phyloP scores from a whole-genome alignment of 2,113 vertebrate genomes.

The Siniperca knerii region DNA sequence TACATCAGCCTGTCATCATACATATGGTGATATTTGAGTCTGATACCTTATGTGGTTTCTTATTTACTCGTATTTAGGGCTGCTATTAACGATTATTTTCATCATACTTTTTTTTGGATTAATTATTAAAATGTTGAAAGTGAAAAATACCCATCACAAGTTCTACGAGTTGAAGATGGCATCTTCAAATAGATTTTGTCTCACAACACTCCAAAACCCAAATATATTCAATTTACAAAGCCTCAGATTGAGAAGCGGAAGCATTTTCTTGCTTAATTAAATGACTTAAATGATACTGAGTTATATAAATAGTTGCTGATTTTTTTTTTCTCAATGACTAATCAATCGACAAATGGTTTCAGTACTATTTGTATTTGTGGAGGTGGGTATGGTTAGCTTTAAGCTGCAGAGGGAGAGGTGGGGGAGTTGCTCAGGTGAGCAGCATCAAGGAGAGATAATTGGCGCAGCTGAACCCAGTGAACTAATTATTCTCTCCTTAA shows the following conservation, averaged over 20 bases:
- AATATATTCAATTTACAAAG: neutral
- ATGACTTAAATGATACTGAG: neutral
- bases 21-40: slow-evolving; percentile 3
- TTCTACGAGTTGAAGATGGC: neutral
- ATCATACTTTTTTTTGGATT: neutral
- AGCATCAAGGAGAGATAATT: too few relatives aligned
- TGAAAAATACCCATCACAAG: neutral
- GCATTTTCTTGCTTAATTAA: neutral
- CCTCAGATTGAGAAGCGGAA: neutral
- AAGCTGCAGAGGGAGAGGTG: too few relatives aligned
- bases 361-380: too few relatives aligned
- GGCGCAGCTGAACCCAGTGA: too few relatives aligned
- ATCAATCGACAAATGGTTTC: neutral
- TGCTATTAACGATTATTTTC: neutral
- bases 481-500: too few relatives aligned
- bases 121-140: neutral
- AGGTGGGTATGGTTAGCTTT: too few relatives aligned
- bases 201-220: neutral
- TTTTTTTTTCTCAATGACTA: neutral
- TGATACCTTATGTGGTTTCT: neutral
- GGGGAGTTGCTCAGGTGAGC: too few relatives aligned
- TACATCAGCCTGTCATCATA: neutral
- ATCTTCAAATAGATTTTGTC: neutral
- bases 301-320: neutral
- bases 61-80: neutral